Percentiles rank a stretch among this genome's conserved stretches.
These are phyloP conservation scores for Chiloscyllium punctatum DNA, from an alignment of 2,797 vertebrate species.

Conservation along the genomic window DNA sequence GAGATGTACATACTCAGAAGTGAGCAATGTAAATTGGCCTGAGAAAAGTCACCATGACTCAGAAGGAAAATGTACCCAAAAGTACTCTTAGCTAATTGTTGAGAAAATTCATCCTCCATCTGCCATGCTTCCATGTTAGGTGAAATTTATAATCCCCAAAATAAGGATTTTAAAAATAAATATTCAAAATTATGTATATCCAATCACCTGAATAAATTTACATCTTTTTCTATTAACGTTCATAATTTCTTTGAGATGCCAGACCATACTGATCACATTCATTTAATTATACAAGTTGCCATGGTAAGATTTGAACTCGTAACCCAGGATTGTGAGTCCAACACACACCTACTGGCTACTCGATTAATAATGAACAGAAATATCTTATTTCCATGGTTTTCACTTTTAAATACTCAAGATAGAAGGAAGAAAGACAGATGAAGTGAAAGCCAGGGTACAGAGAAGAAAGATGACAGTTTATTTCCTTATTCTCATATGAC, in stretches of 20 bases:
- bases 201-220: too few species aligned
- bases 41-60: too few species aligned
- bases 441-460: background rate
- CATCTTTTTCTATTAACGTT: background rate
- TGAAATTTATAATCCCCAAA: background rate
- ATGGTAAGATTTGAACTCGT: background rate
- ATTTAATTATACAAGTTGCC: background rate
- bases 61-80: too few species aligned
- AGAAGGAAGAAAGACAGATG: background rate
- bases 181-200: background rate
- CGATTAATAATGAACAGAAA: background rate
- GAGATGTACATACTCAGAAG: too few species aligned
- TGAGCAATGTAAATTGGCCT: too few species aligned
- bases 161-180: background rate
- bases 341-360: background rate
- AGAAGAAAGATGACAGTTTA: background rate
- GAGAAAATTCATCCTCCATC: background rate
- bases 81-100: too few species aligned
- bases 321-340: background rate
- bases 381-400: background rate
- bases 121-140: background rate
- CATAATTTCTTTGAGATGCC: background rate
- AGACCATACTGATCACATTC: background rate
- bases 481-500: background rate
- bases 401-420: background rate